Base-by-base conservation (phyloP, 2,888 invertebrate species). In the Gymnocheta viridis region DNA sequence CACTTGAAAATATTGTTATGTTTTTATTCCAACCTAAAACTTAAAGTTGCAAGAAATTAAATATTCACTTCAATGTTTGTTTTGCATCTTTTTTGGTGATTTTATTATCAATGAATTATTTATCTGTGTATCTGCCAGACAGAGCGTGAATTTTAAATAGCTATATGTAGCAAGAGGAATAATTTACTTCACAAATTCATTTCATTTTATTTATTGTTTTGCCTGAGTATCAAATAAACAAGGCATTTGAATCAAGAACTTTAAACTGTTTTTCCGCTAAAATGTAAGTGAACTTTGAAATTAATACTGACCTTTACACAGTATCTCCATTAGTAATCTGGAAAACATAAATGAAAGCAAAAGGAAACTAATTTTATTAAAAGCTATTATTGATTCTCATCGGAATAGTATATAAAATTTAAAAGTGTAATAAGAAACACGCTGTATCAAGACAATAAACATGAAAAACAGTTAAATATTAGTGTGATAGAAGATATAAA, bases 31-130 rank as follows among this genome's bases (percentile, higher is more conserved):
- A n/a, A n/a, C n/a, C n/a, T n/a, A n/a, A n/a, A n/a, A n/a, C n/a
- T n/a, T n/a, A 29, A 56, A 29, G 2, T 56, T 32, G 1, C 24
- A 27, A 27, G 7, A 41, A 41, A 38, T 62, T 62, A 38, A n/a
- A 24, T 24, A 62, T 62, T 41, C 62, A 62, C n/a, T n/a, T n/a
- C n/a, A n/a, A n/a, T n/a, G 27, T 54, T 47, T 47, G n/a, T 17
- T 67, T 51, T 5, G 6, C 10, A 22, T n/a, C n/a, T n/a, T n/a
- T n/a, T n/a, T n/a, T n/a, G n/a, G n/a, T n/a, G n/a, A n/a, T 19
- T 38, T 27, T 22, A 64, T 73, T 54, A 64, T 19, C 29, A 73
- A 62, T 74, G 54, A 67, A 81, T 81, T 67, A 74, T 60, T 81
- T 69, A 81, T 67, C 24, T n/a, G 12, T 44, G 9, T 54, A n/a